Evolutionary conservation across 2,113 vertebrate species (phyloP).

Genomic region (Osmerus mordax): DNA sequence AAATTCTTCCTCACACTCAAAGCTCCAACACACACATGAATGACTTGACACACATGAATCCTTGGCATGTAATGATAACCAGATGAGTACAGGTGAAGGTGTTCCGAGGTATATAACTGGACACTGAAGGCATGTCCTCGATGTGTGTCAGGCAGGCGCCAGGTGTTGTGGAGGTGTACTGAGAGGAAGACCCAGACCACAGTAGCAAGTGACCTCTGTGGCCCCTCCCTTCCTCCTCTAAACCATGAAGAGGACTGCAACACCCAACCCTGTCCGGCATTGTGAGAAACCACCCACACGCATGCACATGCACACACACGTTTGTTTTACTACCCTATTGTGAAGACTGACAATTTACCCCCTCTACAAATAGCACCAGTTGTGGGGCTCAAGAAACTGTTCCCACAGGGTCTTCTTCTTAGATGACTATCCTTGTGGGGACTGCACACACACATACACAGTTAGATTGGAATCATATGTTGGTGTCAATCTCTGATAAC

Average conservation of each 20-base stretch:
- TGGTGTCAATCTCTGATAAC: too few relatives aligned
- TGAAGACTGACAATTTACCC: background rate
- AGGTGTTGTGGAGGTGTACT: conserved; percentile 78
- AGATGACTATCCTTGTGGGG: too few relatives aligned
- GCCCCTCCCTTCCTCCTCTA: conserved; percentile 72
- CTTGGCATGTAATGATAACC: too few relatives aligned
- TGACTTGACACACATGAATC: too few relatives aligned
- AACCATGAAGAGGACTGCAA: conserved; percentile 83
- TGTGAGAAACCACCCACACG: conserved; percentile 72
- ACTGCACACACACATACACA: background rate
- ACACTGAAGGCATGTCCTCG: background rate
- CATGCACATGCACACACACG: conserved; percentile 18
- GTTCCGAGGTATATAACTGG: background rate
- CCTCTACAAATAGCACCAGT: too few relatives aligned
- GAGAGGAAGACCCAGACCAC: conserved; percentile 76
- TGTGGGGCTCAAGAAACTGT: too few relatives aligned
- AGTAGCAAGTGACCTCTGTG: conserved; percentile 79
- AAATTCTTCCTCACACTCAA: background rate
- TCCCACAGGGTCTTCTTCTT: too few relatives aligned
- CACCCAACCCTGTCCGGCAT: conserved; percentile 83
- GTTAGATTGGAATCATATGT: too few relatives aligned
- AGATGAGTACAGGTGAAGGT: background rate
- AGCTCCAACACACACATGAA: background rate
- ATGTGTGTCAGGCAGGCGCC: conserved; percentile 52
- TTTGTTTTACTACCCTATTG: background rate